A percentile compares a stretch with the other conserved stretches of the same genome.
These are phyloP conservation scores for Manis pentadactyla DNA, from an alignment of 2,797 vertebrate genomes.

Conservation along the genomic window DNA sequence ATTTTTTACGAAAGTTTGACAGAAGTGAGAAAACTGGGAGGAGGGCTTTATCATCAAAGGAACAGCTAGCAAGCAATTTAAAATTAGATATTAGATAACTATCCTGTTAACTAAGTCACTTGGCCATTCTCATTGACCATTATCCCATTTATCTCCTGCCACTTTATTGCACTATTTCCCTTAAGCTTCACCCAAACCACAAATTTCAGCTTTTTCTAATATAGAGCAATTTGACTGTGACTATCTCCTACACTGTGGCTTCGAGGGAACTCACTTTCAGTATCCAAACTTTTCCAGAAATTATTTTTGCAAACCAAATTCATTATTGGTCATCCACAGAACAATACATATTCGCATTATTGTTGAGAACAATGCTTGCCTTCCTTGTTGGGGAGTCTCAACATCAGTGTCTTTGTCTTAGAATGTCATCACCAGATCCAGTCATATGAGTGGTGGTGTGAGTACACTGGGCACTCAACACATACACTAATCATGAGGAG, in stretches of 20 bases:
- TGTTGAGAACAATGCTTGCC: not conserved
- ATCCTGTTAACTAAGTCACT: not conserved
- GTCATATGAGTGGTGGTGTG: not conserved
- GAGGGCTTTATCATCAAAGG: not conserved
- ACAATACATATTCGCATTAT: not conserved
- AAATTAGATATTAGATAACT: not conserved
- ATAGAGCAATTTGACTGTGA: not conserved
- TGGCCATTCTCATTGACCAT: not conserved
- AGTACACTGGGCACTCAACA: not conserved
- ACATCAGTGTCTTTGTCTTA: not conserved
- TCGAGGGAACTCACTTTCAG: not conserved
- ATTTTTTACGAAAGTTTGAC: not conserved
- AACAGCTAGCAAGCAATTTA: not conserved
- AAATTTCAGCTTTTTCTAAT: not conserved
- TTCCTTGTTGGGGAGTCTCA: not conserved
- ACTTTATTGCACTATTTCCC: not conserved
- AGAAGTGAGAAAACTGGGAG: not conserved
- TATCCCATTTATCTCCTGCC: not conserved
- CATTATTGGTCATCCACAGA: not conserved
- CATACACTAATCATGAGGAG: conserved; percentile 16
- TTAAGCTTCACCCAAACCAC: not conserved
- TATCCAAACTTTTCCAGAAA: not conserved
- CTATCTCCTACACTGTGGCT: not conserved
- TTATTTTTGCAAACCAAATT: not conserved
- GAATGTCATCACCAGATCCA: not conserved